Base-by-base conservation (phyloP, 2,797 vertebrate species). In the Artibeus lituratus region DNA sequence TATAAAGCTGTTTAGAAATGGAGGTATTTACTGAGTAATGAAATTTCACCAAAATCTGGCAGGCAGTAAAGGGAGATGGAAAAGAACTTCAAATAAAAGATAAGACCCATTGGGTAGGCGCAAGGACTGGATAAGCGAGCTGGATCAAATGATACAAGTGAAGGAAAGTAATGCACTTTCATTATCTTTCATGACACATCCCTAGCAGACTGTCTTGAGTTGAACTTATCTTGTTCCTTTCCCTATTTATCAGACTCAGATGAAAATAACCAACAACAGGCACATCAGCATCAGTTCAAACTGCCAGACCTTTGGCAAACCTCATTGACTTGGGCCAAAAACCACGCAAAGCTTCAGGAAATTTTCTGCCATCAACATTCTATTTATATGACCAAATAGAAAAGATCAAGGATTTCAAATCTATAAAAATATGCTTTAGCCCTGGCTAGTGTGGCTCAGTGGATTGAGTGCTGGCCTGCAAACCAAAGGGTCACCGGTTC, bases 11-110 rank as follows among this genome's bases (percentile, higher is more conserved):
- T 81, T 93, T 78, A 89, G 51, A 94, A 92, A 88, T 62, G 18
- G 32, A 95, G 51, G 22, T 85, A 57, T 87, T 94, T 77, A 77
- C 53, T 77, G 70, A 95, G 82, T 55, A 88, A 92, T 78, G 42
- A 92, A 74, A 73, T 65, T 70, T 82, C 49, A 29, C 87, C 69
- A 82, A 91, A 82, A 74, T 80, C 69, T 74, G 44, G 32, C 65
- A 81, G 62, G 49, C 95, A 91, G 44, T 62, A 44, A 88, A 57
- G 39, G 26, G 69, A 94, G 62, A 80, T 5, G 73, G 81, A 94
- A 70, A 92, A 67, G 83, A 96, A 91, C 69, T 85, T 97, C 86
- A 86, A 87, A 90, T 67, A 55, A 84, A 42, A 72, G 59, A 93
- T 94, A 85, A 87, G 59, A 39, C 85, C 47, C 47, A 10, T 26